Conservation (phyloP, 2,797 vertebrate genomes). For the Enteromius trimaculatus region DNA sequence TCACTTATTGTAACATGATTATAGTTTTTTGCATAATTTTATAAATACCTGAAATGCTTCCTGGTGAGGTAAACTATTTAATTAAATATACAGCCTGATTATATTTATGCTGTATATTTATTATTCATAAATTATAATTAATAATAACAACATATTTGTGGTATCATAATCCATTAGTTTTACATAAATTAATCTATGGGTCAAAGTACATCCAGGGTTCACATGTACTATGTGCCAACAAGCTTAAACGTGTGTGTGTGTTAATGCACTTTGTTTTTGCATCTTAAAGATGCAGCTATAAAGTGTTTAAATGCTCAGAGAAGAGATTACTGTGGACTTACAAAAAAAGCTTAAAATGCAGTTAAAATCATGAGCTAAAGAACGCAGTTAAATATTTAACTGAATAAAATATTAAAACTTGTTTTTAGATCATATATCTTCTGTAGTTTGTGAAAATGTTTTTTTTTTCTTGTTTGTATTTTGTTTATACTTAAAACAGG, state of each 20-base stretch:
- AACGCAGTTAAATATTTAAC: neutral
- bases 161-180: neutral
- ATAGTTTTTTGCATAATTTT: neutral
- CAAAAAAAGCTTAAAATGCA: neutral
- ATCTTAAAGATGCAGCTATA: neutral
- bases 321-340: neutral
- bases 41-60: neutral
- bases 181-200: neutral
- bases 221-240: neutral
- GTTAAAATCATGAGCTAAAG: neutral
- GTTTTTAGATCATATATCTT: neutral
- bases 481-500: neutral
- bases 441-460: neutral
- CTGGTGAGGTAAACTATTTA: neutral
- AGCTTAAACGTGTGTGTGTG: neutral
- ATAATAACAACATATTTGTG: neutral
- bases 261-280: neutral
- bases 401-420: neutral
- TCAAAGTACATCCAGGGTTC: neutral
- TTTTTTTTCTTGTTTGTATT: neutral
- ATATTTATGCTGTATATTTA: neutral
- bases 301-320: neutral
- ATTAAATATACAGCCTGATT: neutral
- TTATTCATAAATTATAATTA: neutral
- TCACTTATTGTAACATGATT: neutral